Conservation (phyloP, 35 echinoderm and acorn worm genomes). For the Amphiura filiformis region DNA sequence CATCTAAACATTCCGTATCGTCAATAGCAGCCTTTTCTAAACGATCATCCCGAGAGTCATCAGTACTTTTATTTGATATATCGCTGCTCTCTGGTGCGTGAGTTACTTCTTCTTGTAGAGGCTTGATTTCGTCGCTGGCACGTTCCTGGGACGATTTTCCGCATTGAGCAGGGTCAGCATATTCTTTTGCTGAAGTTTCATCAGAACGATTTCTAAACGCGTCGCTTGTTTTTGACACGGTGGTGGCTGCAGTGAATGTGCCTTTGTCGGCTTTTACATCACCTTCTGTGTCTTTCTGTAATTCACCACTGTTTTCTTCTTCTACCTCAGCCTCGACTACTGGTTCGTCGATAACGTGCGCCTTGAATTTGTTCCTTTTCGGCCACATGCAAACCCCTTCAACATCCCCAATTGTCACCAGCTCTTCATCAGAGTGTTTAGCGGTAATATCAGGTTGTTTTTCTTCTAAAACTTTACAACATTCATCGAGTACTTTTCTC, state of each 20-base stretch:
- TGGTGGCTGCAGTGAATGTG: background rate
- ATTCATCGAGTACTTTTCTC: slow-evolving; percentile 4
- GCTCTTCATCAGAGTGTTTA: slow-evolving; percentile 63
- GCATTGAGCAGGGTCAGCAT: background rate
- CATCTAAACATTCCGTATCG: no score
- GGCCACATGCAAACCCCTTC: slow-evolving; percentile 81
- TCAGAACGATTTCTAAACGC: background rate
- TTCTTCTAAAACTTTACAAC: slow-evolving; percentile 38
- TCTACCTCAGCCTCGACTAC: no score
- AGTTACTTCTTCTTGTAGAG: no score
- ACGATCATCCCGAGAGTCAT: no score
- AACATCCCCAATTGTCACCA: slow-evolving; percentile 66
- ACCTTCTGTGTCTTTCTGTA: no score
- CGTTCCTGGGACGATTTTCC: no score
- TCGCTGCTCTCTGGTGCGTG: no score
- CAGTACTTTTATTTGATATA: no score
- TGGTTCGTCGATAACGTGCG: background rate
- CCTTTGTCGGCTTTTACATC: background rate
- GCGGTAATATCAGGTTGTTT: slow-evolving; percentile 54
- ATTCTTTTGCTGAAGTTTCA: background rate
- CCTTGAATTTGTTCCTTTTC: slow-evolving; percentile 3
- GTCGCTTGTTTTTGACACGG: background rate
- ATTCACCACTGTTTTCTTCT: no score
- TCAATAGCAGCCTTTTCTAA: no score
- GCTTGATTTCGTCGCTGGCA: no score